These are phyloP conservation scores for Lacerta bilineata DNA, from an alignment of 2,797 vertebrate genomes.

Conservation along the genomic window DNA sequence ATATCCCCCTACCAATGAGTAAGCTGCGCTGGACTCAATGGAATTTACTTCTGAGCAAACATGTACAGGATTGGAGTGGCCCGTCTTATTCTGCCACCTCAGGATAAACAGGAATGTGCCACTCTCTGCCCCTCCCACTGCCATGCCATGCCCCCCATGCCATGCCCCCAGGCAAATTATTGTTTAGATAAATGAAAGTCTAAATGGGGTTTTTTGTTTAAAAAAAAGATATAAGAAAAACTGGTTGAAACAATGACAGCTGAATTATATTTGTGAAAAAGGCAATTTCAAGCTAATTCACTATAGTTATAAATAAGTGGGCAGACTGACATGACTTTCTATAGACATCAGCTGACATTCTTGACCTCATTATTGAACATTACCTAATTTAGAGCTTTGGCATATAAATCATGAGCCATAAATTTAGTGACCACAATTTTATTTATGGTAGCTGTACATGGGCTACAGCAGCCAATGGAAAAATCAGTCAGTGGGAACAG, in stretches of 20 bases:
- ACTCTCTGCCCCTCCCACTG: too few relatives aligned
- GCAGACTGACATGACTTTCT: neutral
- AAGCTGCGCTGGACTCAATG: too few relatives aligned
- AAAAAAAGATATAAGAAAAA: slow-evolving; percentile 27
- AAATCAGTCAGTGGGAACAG: neutral
- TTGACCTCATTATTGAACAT: neutral
- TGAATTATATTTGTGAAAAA: slow-evolving; percentile 19
- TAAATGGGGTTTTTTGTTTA: neutral
- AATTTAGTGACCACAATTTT: slow-evolving; percentile 6
- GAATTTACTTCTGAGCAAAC: too few relatives aligned
- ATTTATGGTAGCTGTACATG: neutral
- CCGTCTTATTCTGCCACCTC: too few relatives aligned
- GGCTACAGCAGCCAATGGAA: neutral
- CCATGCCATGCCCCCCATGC: too few relatives aligned
- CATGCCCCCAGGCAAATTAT: too few relatives aligned
- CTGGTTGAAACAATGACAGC: neutral
- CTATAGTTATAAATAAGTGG: slow-evolving; percentile 34
- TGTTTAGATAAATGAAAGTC: slow-evolving; percentile 14
- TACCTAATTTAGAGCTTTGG: slow-evolving; percentile 23
- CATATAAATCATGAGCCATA: slow-evolving; percentile 18
- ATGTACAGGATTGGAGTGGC: too few relatives aligned
- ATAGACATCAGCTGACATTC: slow-evolving; percentile 20
- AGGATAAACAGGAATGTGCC: too few relatives aligned
- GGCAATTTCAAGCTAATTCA: slow-evolving; percentile 32
- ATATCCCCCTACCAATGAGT: neutral